Evolutionary conservation across 2,113 vertebrate species (phyloP).

Genomic region (Lepisosteus osseus): DNA sequence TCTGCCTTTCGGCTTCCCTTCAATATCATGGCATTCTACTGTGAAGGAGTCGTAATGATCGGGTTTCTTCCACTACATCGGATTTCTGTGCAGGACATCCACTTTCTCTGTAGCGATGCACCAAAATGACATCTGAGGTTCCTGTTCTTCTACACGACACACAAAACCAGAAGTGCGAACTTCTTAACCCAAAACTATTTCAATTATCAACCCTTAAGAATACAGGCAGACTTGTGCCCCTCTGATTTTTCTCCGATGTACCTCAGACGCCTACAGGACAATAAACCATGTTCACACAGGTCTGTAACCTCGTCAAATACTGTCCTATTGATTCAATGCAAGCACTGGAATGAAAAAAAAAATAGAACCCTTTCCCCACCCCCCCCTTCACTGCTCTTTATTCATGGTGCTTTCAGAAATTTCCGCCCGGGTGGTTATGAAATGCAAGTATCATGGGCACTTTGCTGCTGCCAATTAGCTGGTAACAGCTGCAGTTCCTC

Average conservation of each 20-base stretch:
- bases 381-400: neutral
- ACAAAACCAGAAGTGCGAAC: no score
- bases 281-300: slow-evolving; percentile 30
- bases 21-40: no score
- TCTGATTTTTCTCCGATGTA: slow-evolving; percentile 14
- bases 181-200: no score
- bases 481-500: slow-evolving; percentile 23
- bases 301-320: slow-evolving; percentile 29
- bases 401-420: slow-evolving; percentile 12
- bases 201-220: no score
- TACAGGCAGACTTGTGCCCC: no score
- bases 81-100: no score
- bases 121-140: no score
- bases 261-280: slow-evolving; percentile 31
- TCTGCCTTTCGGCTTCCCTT: no score
- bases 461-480: slow-evolving; percentile 18
- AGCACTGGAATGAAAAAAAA: slow-evolving; percentile 17
- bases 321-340: slow-evolving; percentile 23
- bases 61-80: no score
- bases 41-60: no score
- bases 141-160: no score
- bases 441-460: slow-evolving; percentile 17
- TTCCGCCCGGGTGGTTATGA: slow-evolving; percentile 10
- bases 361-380: neutral
- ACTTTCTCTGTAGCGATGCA: no score